Evolutionary conservation across 2,797 vertebrate genomes (phyloP), one percentile per base, ranked within the genome.

Genomic region (Falco cherrug): DNA sequence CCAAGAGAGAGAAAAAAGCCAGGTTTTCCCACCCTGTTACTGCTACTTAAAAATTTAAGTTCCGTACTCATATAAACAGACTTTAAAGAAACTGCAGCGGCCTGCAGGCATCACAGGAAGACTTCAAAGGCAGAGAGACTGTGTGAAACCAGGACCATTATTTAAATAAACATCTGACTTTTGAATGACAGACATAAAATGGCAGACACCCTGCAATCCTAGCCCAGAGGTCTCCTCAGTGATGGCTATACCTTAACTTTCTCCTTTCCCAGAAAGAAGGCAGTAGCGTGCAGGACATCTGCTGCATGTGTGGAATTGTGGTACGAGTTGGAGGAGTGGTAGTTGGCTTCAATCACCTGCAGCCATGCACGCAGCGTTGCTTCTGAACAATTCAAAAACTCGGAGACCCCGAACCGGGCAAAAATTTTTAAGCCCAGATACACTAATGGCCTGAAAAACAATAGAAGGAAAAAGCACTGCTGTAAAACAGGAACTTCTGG

Each of bases 261-360:
- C 16, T 98, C 98, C 89, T 98, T 98, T 25, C 98, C 86, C 0
- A 98, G 98, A 79, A 98, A 98, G 95, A 98, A 98, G 21, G 98
- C 98, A 0, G 98, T 98, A 74, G 98, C 98, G 1, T 98, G 98
- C 48, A 98, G 95, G 29, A 98, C 98, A 4, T 98, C 98, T 0
- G 98, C 98, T 0, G 98, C 98, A 0, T 98, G 98, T 0, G 98
- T 98, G 53, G 98, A 98, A 95, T 98, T 98, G 71, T 98, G 98
- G 96, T 98, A 98, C 29, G 98, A 96, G 13, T 98, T 98, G 83
- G 98, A 98, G 16, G 98, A 95, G 54, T 98, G 98, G 87, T 98
- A 98, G 92, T 98, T 98, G 86, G 98, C 98, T 97, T 98, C 98
- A n/a, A 98, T 98, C 93, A 98, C 84, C 91, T 98, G 98, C 70